These are phyloP conservation scores for Aphidius gifuensis DNA, from an alignment of 1,140 invertebrate genomes.

Conservation along the genomic window DNA sequence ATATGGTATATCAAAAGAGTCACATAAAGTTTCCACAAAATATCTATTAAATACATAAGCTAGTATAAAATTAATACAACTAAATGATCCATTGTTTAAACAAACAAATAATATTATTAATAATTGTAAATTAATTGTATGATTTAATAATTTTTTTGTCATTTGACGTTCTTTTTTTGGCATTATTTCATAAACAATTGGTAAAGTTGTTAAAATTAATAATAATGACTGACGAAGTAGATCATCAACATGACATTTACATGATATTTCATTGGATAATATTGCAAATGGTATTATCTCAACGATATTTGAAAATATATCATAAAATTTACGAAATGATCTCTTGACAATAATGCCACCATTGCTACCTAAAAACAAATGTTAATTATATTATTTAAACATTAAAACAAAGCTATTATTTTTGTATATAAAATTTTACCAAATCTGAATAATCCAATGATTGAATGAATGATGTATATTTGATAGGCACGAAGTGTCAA, in stretches of 20 bases:
- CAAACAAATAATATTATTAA: slow-evolving; percentile 37
- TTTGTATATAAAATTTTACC: slow-evolving; percentile 32
- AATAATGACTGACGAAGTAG: slow-evolving; percentile 35
- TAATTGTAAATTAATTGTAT: slow-evolving; percentile 38
- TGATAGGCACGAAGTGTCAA: slow-evolving; percentile 44
- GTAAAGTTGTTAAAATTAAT: slow-evolving; percentile 37
- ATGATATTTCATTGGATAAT: slow-evolving; percentile 45
- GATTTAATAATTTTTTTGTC: slow-evolving; percentile 34
- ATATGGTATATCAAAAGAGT: slow-evolving; percentile 48
- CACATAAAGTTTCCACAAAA: slow-evolving; percentile 48
- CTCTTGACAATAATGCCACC: slow-evolving; percentile 26
- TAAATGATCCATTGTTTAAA: slow-evolving; percentile 37
- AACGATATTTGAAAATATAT: slow-evolving; percentile 42
- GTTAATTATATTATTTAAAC: neutral
- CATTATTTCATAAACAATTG: slow-evolving; percentile 39
- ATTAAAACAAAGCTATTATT: neutral
- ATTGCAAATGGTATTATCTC: slow-evolving; percentile 46
- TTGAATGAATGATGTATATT: slow-evolving; percentile 45
- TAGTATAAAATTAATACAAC: slow-evolving; percentile 44
- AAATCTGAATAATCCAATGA: slow-evolving; percentile 47
- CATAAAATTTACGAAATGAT: slow-evolving; percentile 47
- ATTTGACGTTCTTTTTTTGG: slow-evolving; percentile 38
- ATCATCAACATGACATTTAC: slow-evolving; percentile 35
- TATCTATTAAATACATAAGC: slow-evolving; percentile 45
- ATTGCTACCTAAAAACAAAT: slow-evolving; percentile 32